Conservation (phyloP, 2,797 vertebrate genomes). For the Notoglanidium macrostoma region DNA sequence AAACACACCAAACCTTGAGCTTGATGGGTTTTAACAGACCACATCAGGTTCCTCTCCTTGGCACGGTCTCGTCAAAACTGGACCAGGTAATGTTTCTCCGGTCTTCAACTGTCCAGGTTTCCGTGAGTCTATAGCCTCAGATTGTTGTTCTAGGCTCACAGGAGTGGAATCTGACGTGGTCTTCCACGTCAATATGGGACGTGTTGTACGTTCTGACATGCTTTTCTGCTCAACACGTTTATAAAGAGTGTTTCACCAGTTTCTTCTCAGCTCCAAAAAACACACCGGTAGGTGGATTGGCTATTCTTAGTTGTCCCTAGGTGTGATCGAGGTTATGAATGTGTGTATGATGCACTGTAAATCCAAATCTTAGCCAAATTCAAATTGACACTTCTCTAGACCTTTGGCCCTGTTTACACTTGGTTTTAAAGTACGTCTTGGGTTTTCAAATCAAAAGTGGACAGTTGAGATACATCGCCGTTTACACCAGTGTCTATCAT, state of each 20-base stretch:
- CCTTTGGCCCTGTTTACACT: not conserved
- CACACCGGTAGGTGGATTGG: too few species aligned
- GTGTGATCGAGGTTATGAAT: not conserved
- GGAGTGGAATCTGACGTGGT: not conserved
- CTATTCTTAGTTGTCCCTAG: not conserved
- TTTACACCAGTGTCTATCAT: too few species aligned
- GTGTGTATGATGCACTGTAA: not conserved
- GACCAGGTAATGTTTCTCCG: not conserved
- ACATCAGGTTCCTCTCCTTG: too few species aligned
- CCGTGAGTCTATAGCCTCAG: not conserved
- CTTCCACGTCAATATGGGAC: not conserved
- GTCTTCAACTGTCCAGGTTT: too few species aligned
- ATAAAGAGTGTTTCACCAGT: too few species aligned
- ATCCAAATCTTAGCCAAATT: not conserved
- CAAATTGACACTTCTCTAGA: not conserved
- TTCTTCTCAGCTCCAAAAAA: too few species aligned
- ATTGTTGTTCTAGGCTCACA: not conserved
- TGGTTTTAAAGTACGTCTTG: too few species aligned
- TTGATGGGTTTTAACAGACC: too few species aligned
- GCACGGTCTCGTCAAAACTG: not conserved
- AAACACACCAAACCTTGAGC: not conserved
- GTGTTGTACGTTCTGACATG: not conserved
- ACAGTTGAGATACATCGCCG: too few species aligned
- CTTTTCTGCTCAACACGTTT: not conserved
- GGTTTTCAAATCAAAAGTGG: too few species aligned